Evolutionary conservation across 2,797 vertebrate species (phyloP).

Genomic region (Taeniopygia guttata): DNA sequence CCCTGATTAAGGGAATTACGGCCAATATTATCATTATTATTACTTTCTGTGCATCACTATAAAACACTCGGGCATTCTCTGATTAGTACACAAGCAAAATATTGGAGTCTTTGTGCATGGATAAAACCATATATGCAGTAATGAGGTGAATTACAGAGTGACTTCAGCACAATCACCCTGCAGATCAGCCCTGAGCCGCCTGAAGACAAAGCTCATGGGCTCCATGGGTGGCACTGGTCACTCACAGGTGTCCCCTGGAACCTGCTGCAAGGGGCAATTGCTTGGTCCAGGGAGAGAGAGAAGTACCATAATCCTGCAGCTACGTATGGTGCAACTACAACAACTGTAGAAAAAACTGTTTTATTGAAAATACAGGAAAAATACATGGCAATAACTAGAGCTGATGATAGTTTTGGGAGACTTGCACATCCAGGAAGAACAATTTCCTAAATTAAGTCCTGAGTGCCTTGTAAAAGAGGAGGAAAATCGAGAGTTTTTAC

Average conservation of each 20-base stretch:
- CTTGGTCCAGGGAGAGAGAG: background rate
- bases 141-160: background rate
- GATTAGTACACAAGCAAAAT: background rate
- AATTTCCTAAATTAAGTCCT: constrained; percentile 9
- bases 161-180: background rate
- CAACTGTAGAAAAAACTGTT: background rate
- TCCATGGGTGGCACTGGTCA: background rate
- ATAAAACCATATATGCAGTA: background rate
- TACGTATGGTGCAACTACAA: background rate
- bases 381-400: background rate
- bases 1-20: background rate
- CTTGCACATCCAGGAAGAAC: background rate
- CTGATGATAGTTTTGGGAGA: background rate
- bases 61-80: background rate
- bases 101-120: background rate
- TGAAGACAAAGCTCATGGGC: background rate
- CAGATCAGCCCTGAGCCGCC: background rate
- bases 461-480: background rate
- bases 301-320: background rate
- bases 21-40: background rate
- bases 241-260: background rate
- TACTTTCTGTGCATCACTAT: background rate
- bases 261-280: background rate
- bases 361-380: background rate
- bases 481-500: background rate